phyloP scores from a whole-genome alignment of 2,888 invertebrate species.

The Drosophila mercatorum region DNA sequence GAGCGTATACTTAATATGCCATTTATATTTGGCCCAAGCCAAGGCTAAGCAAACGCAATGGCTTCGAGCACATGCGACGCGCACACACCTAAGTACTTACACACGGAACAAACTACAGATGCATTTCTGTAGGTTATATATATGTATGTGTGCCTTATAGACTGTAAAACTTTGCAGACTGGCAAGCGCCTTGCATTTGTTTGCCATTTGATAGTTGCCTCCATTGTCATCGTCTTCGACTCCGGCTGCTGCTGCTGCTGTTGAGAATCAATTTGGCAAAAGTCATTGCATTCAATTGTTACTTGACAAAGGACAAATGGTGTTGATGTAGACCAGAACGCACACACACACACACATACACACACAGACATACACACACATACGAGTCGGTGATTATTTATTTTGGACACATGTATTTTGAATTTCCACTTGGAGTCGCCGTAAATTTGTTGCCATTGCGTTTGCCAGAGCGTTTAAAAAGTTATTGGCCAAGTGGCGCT shows the following conservation, averaged over 20 bases:
- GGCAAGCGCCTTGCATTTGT: slow-evolving; percentile 66
- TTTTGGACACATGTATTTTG: slow-evolving; percentile 78
- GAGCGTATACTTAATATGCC: slow-evolving; percentile 79
- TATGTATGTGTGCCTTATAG: slow-evolving; percentile 11
- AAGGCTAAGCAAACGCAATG: slow-evolving; percentile 65
- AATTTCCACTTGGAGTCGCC: slow-evolving; percentile 56
- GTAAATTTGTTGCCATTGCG: slow-evolving; percentile 61
- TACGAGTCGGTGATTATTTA: slow-evolving; percentile 65
- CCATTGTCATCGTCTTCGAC: slow-evolving; percentile 55
- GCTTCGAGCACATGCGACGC: slow-evolving; percentile 61
- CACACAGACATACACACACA: not conserved
- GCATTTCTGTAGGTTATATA: slow-evolving; percentile 5
- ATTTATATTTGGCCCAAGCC: slow-evolving; percentile 65
- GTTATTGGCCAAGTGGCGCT: slow-evolving; percentile 70
- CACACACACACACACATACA: slow-evolving; percentile 13
- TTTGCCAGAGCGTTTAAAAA: slow-evolving; percentile 73
- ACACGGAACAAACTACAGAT: not conserved
- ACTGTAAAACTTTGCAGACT: slow-evolving; percentile 46
- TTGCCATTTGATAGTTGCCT: slow-evolving; percentile 58
- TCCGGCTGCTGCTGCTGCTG: slow-evolving; percentile 37
- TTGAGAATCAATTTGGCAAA: slow-evolving; percentile 78
- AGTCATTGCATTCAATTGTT: slow-evolving; percentile 79
- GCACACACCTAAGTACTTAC: slow-evolving; percentile 1
- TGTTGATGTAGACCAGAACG: slow-evolving; percentile 66
- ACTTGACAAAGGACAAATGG: slow-evolving; percentile 79